Conservation (phyloP, 2,888 invertebrate species). For the Glaucopsyche alexis region DNA sequence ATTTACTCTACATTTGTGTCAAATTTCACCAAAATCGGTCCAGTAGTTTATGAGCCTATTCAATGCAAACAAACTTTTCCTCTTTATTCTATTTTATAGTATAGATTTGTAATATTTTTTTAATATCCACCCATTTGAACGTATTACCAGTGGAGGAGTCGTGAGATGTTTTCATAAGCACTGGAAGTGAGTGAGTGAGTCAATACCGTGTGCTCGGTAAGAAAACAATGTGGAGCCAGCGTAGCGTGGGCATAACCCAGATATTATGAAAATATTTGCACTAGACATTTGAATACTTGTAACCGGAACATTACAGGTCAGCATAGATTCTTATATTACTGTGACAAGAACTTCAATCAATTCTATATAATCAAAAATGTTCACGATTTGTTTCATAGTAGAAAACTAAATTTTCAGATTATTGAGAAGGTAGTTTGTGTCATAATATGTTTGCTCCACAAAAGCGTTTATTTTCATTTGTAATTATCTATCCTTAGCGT, state of each 20-base stretch:
- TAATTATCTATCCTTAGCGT: too few species aligned
- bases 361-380: background rate
- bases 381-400: too few species aligned
- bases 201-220: background rate
- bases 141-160: background rate
- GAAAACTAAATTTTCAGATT: too few species aligned
- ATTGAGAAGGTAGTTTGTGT: too few species aligned
- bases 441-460: too few species aligned
- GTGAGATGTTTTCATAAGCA: constrained; percentile 25
- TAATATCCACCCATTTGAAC: constrained; percentile 3
- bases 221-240: constrained; percentile 4
- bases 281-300: constrained; percentile 10
- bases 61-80: too few species aligned
- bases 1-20: too few species aligned
- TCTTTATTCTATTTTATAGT: background rate
- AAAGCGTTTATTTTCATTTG: too few species aligned
- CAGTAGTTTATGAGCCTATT: too few species aligned
- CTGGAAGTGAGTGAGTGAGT: constrained; percentile 16
- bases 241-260: constrained; percentile 12
- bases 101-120: background rate
- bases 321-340: background rate
- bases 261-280: constrained; percentile 16
- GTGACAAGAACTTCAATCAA: background rate
- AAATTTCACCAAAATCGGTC: too few species aligned
- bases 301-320: background rate